phyloP scores from a whole-genome alignment of 92 coral and sea anemone genomes.

The Plumapathes pennacea region DNA sequence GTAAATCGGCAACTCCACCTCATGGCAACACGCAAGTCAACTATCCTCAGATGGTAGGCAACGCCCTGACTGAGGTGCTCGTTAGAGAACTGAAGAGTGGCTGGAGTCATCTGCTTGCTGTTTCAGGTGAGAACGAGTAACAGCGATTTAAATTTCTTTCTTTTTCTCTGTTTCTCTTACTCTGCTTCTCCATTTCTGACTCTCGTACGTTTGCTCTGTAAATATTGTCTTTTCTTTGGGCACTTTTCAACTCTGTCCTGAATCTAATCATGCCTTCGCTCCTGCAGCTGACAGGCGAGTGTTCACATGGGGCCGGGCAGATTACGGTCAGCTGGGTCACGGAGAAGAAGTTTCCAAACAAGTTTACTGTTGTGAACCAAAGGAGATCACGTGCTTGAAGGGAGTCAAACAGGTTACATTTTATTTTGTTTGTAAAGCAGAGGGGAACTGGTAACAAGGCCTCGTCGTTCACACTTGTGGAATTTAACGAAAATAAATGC shows the following conservation, averaged over 20 bases:
- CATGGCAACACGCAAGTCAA: slow-evolving; percentile 6
- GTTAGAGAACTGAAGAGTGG: slow-evolving; percentile 55
- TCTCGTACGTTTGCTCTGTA: neutral
- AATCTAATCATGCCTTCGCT: neutral
- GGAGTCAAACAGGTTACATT: slow-evolving; percentile 65
- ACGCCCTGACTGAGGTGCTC: slow-evolving; percentile 25
- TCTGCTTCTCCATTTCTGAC: neutral
- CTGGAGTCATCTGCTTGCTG: slow-evolving; percentile 72
- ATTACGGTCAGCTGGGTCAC: slow-evolving; percentile 81
- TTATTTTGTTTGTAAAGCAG: too few relatives aligned
- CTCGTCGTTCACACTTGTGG: too few relatives aligned
- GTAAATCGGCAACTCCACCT: slow-evolving; percentile 32
- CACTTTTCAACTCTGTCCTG: neutral
- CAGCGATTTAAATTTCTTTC: neutral
- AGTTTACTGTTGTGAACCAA: slow-evolving; percentile 47
- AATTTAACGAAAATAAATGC: too few relatives aligned
- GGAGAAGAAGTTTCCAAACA: slow-evolving; percentile 49
- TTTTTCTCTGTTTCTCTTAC: neutral
- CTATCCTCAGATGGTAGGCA: slow-evolving; percentile 56
- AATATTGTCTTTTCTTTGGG: neutral
- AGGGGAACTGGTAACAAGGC: too few relatives aligned
- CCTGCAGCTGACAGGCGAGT: slow-evolving; percentile 28
- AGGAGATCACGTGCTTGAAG: slow-evolving; percentile 17
- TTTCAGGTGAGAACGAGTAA: slow-evolving; percentile 45
- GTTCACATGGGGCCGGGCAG: slow-evolving; percentile 82